Percentiles rank a stretch among this genome's conserved stretches.
Conservation (phyloP, 2,888 invertebrate species). For the Muschampia staudingeri region DNA sequence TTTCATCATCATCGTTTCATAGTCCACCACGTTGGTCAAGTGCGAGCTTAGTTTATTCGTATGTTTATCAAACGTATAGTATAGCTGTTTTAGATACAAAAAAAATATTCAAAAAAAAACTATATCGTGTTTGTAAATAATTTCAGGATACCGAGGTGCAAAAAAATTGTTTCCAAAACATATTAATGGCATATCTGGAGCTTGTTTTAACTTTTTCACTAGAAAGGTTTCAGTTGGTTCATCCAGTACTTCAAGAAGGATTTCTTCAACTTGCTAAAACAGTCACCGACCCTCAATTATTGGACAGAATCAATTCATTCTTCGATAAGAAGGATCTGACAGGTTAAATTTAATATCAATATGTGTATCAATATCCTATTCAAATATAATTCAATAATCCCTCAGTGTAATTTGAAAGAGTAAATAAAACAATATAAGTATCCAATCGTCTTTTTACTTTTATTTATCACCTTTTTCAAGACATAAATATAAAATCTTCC, state of each 20-base stretch:
- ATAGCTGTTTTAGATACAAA: no score
- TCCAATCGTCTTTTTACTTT: conserved; percentile 62
- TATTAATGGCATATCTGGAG: conserved; percentile 96
- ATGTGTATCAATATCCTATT: conserved; percentile 72
- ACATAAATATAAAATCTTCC: conserved; percentile 70
- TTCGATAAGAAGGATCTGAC: conserved; percentile 89
- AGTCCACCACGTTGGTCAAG: no score
- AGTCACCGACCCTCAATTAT: conserved; percentile 86
- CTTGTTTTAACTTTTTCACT: conserved; percentile 92
- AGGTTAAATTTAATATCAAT: conserved; percentile 77
- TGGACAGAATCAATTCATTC: conserved; percentile 90
- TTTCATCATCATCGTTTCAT: no score
- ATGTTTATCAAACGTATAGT: no score
- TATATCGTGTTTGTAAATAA: not conserved
- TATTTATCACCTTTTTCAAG: conserved; percentile 70
- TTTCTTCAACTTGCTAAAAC: conserved; percentile 86
- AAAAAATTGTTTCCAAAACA: conserved; percentile 96
- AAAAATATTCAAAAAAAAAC: not conserved
- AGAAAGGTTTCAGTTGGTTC: conserved; percentile 90
- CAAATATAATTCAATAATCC: conserved; percentile 29
- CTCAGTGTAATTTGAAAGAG: conserved; percentile 22
- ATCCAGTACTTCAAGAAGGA: conserved; percentile 85
- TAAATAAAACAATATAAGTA: conserved; percentile 24
- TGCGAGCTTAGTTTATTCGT: no score
- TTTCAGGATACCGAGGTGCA: conserved; percentile 96